A percentile compares a stretch with the other conserved stretches of the same genome.
These are phyloP conservation scores for Cabera pusaria DNA, from an alignment of 2,888 invertebrate species.

Conservation along the genomic window DNA sequence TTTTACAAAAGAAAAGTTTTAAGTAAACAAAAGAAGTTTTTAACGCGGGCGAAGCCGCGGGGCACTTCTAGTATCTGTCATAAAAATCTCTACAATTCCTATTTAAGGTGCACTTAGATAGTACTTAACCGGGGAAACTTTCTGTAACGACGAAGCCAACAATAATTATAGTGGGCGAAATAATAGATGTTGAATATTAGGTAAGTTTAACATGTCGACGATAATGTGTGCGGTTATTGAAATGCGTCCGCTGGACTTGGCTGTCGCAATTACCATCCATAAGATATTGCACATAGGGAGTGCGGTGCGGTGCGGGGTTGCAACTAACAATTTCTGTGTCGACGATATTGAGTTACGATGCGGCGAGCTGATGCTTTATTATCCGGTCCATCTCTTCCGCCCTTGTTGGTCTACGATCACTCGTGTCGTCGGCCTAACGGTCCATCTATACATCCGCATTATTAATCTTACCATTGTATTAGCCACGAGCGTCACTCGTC, in stretches of 20 bases:
- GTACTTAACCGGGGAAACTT: too few relatives aligned
- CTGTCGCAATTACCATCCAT: slow-evolving; percentile 67
- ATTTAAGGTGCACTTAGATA: too few relatives aligned
- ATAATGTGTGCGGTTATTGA: slow-evolving; percentile 46
- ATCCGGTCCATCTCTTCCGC: slow-evolving; percentile 80
- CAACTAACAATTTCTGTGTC: slow-evolving; percentile 77
- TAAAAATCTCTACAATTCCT: too few relatives aligned
- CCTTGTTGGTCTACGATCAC: slow-evolving; percentile 74
- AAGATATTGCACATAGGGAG: slow-evolving; percentile 52
- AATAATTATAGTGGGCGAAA: slow-evolving; percentile 9
- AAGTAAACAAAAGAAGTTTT: too few relatives aligned
- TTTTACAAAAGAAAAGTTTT: too few relatives aligned
- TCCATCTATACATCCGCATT: slow-evolving; percentile 67
- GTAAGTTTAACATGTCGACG: slow-evolving; percentile 20
- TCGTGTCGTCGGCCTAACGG: slow-evolving; percentile 75
- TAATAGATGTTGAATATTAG: slow-evolving; percentile 18
- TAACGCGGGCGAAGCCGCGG: too few relatives aligned
- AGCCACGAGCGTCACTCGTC: slow-evolving; percentile 68
- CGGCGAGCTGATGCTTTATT: slow-evolving; percentile 74
- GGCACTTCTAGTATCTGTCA: too few relatives aligned
- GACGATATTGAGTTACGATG: slow-evolving; percentile 73
- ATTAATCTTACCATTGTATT: slow-evolving; percentile 81
- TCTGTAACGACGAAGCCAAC: slow-evolving; percentile 1
- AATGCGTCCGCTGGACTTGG: slow-evolving; percentile 59
- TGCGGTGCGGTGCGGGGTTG: slow-evolving; percentile 54